These are phyloP conservation scores for Carabus problematicus DNA, from an alignment of 2,888 invertebrate species.

Conservation along the genomic window DNA sequence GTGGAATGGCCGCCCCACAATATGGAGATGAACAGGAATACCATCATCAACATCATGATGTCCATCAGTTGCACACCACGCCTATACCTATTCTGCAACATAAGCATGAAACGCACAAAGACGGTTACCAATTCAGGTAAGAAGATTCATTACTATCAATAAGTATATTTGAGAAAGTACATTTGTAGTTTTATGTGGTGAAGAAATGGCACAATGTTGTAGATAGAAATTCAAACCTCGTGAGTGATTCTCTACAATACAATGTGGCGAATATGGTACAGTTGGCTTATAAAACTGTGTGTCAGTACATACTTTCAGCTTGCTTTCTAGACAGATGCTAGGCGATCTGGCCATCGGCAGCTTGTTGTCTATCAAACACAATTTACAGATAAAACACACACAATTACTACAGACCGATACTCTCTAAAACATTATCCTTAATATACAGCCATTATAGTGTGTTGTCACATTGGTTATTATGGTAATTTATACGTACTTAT, in stretches of 20 bases:
- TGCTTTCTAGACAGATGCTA: constrained; percentile 38
- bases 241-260: constrained; percentile 31
- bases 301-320: constrained; percentile 25
- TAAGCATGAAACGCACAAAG: constrained; percentile 62
- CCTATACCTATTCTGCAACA: constrained; percentile 68
- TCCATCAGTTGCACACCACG: constrained; percentile 46
- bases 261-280: constrained; percentile 18
- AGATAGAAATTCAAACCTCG: constrained; percentile 25
- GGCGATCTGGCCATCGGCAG: constrained; percentile 19
- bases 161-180: constrained; percentile 8
- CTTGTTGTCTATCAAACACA: constrained; percentile 29
- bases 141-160: neutral
- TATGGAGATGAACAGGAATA: constrained; percentile 58
- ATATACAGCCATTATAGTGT: no score
- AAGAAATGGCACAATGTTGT: constrained; percentile 12
- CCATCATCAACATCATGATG: constrained; percentile 53
- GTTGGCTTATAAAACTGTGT: constrained; percentile 13
- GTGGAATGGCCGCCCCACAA: constrained; percentile 41
- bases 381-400: constrained; percentile 16
- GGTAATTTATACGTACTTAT: no score
- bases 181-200: neutral
- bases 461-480: no score
- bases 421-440: no score
- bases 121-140: constrained; percentile 71
- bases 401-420: neutral